Conservation (phyloP, 2,113 vertebrate genomes). For the Lampris incognitus region DNA sequence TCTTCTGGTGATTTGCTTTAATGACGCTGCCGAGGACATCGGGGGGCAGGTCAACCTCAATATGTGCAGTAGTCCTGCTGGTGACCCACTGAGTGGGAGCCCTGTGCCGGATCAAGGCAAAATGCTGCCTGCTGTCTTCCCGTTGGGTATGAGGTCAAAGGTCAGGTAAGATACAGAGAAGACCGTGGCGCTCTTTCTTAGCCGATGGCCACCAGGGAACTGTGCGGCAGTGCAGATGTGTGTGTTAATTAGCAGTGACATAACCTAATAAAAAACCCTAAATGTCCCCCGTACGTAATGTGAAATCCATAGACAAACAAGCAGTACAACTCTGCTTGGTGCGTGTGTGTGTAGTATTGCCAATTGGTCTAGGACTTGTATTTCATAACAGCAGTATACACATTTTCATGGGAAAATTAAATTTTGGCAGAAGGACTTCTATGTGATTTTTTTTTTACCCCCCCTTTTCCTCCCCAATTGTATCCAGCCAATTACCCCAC, state of each 20-base stretch:
- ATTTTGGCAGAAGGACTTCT: no score
- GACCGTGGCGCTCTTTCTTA: constrained; percentile 11
- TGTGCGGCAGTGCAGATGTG: neutral
- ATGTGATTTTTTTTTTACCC: no score
- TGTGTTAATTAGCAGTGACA: neutral
- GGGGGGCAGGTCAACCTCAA: constrained; percentile 7
- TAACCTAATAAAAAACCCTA: no score
- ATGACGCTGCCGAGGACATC: constrained; percentile 24
- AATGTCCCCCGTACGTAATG: no score
- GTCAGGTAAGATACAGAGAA: constrained; percentile 2
- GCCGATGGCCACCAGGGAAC: constrained; percentile 9
- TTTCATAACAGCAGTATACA: no score
- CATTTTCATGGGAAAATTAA: no score
- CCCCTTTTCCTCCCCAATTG: no score
- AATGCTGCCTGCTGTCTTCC: constrained; percentile 15
- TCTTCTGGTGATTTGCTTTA: constrained; percentile 23
- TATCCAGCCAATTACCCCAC: no score
- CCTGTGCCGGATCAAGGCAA: neutral
- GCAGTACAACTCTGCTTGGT: no score
- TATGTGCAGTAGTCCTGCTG: neutral
- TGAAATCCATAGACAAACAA: neutral
- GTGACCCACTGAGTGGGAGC: neutral
- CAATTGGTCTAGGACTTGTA: no score
- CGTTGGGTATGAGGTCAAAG: constrained; percentile 12
- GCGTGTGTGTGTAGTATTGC: no score